Percentiles rank a stretch among this genome's conserved stretches.
Conservation (phyloP, 2,888 invertebrate genomes). For the Dendrolimus houi region DNA sequence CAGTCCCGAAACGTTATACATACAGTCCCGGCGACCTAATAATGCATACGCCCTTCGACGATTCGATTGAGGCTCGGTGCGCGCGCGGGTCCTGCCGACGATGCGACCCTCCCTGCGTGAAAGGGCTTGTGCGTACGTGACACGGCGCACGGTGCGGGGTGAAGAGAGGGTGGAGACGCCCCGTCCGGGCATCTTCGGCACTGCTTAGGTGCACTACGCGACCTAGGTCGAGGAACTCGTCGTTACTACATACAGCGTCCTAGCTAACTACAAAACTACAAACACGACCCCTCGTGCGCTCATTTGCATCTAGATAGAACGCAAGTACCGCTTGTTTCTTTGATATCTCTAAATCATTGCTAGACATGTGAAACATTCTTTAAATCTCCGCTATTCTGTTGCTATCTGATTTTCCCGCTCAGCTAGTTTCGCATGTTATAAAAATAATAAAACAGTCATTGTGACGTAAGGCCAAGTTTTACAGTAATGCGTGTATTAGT, state of each 20-base stretch:
- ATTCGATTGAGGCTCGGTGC: conserved; percentile 54
- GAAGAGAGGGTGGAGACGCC: neutral
- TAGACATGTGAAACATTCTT: conserved; percentile 37
- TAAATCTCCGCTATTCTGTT: conserved; percentile 54
- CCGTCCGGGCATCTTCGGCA: conserved; percentile 48
- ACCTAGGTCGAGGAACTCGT: conserved; percentile 47
- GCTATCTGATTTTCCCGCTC: conserved; percentile 34
- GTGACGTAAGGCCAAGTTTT: conserved; percentile 28
- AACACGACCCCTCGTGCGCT: conserved; percentile 22
- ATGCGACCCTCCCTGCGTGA: conserved; percentile 38
- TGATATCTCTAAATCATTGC: conserved; percentile 23
- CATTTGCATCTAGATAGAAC: conserved; percentile 37
- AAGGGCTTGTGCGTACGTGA: conserved; percentile 64
- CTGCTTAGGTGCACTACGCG: conserved; percentile 46
- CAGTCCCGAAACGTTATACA: too few relatives aligned
- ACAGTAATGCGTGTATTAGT: neutral
- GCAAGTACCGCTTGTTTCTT: conserved; percentile 26
- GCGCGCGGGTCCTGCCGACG: conserved; percentile 41
- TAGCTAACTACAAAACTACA: conserved; percentile 6
- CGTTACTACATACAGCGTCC: conserved; percentile 29
- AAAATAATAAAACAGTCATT: conserved; percentile 37
- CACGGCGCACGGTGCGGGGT: conserved; percentile 32
- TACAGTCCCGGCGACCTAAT: conserved; percentile 51
- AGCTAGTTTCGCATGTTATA: conserved; percentile 29
- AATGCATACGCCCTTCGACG: conserved; percentile 62